Evolutionary conservation across 2,113 vertebrate species (phyloP).

Genomic region (Anoura caudifer): DNA sequence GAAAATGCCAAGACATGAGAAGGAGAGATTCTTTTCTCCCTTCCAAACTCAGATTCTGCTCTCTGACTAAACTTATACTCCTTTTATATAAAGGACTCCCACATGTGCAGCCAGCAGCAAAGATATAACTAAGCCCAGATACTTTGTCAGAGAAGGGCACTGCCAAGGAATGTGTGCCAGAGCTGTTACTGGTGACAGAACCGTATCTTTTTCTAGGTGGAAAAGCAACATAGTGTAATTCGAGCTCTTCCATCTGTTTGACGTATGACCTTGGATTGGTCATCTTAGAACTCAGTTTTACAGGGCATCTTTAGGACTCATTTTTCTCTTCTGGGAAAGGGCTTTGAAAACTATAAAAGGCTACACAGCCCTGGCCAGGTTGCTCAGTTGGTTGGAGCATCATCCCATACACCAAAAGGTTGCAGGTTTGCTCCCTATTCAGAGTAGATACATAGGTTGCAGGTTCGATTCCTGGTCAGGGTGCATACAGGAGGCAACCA

Average conservation of each 20-base stretch:
- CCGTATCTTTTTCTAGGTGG: background rate
- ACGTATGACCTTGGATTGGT: background rate
- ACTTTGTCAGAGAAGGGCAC: background rate
- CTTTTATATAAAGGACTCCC: background rate
- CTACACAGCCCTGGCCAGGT: background rate
- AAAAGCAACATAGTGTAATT: background rate
- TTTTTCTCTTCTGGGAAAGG: conserved; percentile 1
- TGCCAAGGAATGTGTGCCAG: background rate
- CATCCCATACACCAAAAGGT: no score
- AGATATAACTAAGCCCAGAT: background rate
- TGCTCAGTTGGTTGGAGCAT: background rate
- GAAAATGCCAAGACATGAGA: background rate
- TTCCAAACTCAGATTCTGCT: conserved; percentile 3
- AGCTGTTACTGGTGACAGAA: background rate
- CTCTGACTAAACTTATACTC: background rate
- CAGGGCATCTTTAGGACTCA: background rate
- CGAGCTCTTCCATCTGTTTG: background rate
- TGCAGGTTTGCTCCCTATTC: background rate
- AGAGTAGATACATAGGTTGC: background rate
- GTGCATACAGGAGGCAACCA: no score
- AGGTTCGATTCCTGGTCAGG: no score
- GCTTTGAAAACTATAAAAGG: background rate
- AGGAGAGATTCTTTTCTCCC: background rate
- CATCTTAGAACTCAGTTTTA: background rate
- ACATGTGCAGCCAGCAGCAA: background rate